Percentiles rank a stretch among this genome's conserved stretches.
Evolutionary conservation across 2,797 vertebrate genomes (phyloP).

Genomic region (Bradypus variegatus): DNA sequence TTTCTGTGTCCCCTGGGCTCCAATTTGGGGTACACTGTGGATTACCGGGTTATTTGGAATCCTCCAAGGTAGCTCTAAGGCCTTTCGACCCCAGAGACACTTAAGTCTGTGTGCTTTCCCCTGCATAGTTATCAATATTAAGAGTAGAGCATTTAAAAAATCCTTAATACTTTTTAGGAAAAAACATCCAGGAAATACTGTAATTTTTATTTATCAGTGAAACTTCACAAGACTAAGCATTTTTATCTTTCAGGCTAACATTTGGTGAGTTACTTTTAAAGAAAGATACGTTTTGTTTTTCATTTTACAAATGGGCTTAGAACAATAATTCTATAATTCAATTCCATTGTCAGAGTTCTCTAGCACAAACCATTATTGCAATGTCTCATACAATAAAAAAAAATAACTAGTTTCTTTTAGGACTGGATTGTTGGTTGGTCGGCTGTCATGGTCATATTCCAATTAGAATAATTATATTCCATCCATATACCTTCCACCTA

Average conservation of each 20-base stretch:
- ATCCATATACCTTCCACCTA: not conserved
- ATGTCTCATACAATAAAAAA: conserved; percentile 26
- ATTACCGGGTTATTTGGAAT: not conserved
- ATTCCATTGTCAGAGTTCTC: not conserved
- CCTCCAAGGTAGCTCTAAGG: not conserved
- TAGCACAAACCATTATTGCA: not conserved
- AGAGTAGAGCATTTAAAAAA: not conserved
- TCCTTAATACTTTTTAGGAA: not conserved
- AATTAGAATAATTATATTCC: conserved; percentile 23
- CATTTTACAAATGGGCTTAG: not conserved
- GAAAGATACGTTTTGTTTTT: conserved; percentile 21
- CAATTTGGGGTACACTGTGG: not conserved
- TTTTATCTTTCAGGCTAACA: conserved; percentile 39
- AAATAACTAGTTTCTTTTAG: conserved; percentile 19
- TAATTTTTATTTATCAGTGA: not conserved
- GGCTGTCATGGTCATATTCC: not conserved
- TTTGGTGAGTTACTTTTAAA: conserved; percentile 27
- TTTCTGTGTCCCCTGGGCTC: not conserved
- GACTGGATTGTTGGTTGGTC: not conserved
- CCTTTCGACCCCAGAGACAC: not conserved
- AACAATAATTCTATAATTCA: conserved; percentile 36
- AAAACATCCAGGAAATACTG: not conserved
- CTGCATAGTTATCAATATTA: not conserved
- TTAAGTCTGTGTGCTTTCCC: not conserved
- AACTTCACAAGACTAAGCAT: conserved; percentile 3